Evolutionary conservation across 2,888 invertebrate genomes (phyloP).

Genomic region (Dastarcus helophoroides): DNA sequence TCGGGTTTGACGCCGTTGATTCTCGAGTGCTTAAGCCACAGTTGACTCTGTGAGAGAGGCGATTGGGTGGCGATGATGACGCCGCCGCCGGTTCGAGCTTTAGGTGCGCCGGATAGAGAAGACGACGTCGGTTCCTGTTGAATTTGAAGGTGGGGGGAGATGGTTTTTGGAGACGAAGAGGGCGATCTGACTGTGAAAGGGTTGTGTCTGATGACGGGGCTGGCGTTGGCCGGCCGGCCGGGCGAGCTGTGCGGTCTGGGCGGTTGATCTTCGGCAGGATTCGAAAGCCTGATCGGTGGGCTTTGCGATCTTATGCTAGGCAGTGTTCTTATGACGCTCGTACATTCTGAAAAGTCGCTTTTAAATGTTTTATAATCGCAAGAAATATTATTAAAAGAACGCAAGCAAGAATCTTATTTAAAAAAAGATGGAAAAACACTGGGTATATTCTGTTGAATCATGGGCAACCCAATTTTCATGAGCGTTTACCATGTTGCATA

Average conservation of each 20-base stretch:
- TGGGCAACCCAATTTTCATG: no score
- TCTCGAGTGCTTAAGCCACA: constrained; percentile 42
- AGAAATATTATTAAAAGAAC: no score
- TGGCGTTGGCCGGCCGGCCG: constrained; percentile 31
- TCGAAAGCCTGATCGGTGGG: constrained; percentile 27
- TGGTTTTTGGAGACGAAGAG: constrained; percentile 11
- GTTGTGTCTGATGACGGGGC: constrained; percentile 25
- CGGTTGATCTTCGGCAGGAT: constrained; percentile 31
- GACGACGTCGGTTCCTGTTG: constrained; percentile 16
- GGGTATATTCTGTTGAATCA: no score
- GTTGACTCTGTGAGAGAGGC: constrained; percentile 27
- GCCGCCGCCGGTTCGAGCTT: constrained; percentile 21
- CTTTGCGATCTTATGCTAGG: constrained; percentile 32
- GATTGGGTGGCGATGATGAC: constrained; percentile 32
- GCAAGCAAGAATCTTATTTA: no score
- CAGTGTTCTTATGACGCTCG: constrained; percentile 31
- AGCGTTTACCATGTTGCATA: no score
- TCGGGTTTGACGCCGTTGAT: constrained; percentile 71
- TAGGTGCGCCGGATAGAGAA: constrained; percentile 13
- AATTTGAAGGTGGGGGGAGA: constrained; percentile 4
- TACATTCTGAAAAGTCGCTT: no score
- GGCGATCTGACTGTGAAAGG: constrained; percentile 13
- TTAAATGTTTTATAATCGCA: no score
- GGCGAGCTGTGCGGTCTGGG: constrained; percentile 37
- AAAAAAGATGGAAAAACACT: no score